phyloP scores from a whole-genome alignment of 2,888 invertebrate species.

The Gasteruption jaculator region DNA sequence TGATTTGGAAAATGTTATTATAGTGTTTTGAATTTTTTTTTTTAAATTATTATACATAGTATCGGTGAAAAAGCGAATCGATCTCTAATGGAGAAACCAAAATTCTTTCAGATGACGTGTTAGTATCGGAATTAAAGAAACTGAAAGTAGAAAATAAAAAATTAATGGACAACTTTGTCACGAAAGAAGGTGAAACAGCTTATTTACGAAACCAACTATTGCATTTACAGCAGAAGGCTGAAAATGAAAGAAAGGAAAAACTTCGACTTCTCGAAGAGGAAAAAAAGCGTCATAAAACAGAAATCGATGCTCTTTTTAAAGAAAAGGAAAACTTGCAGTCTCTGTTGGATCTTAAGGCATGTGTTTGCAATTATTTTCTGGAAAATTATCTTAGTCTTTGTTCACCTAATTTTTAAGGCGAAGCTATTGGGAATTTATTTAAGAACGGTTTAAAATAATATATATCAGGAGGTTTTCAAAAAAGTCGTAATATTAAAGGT shows the following conservation, averaged over 20 bases:
- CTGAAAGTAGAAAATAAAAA: constrained; percentile 38
- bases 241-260: constrained; percentile 35
- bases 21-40: not conserved
- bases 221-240: constrained; percentile 33
- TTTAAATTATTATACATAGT: not conserved
- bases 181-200: constrained; percentile 41
- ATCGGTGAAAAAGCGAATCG: not conserved
- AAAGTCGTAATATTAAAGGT: too few relatives aligned
- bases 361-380: too few relatives aligned
- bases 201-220: constrained; percentile 38
- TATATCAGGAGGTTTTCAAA: too few relatives aligned
- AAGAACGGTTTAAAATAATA: too few relatives aligned
- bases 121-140: constrained; percentile 29
- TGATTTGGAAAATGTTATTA: not conserved
- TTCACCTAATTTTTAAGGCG: too few relatives aligned
- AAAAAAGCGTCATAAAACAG: constrained; percentile 29
- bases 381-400: too few relatives aligned
- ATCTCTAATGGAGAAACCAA: not conserved
- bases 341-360: constrained; percentile 38
- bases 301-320: constrained; percentile 34
- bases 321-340: constrained; percentile 41
- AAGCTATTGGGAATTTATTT: too few relatives aligned
- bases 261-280: constrained; percentile 36
- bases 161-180: constrained; percentile 35
- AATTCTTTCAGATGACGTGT: constrained; percentile 20